Evolutionary conservation across 2,797 vertebrate genomes (phyloP), one percentile per base, ranked within the genome.

Genomic region (Pantherophis vulpinus): DNA sequence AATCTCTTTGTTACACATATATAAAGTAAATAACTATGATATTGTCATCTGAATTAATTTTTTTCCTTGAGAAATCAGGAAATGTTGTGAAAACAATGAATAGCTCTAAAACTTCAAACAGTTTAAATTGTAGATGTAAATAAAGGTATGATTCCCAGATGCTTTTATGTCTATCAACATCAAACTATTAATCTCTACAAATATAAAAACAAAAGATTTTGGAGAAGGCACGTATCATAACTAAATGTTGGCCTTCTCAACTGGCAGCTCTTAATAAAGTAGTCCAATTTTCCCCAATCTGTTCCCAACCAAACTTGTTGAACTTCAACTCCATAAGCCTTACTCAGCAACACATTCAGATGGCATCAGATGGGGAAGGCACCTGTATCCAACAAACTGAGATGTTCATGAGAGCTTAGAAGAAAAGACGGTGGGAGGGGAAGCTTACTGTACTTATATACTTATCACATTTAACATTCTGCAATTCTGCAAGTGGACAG

Each of bases 21-120:
- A 29, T 87, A 37, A 32, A 89, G 10, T 25, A 66, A 58, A 29
- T 59, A 91, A 95, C 94, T 42, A 63, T 25, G 20, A 93, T 90
- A 47, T 32, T 6, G 13, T 70, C 59, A 23, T 25, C 54, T 10
- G 56, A 14, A 83, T 51, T 25, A 1, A 91, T 55, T 2, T 10
- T 29, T 25, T 90, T 47, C 25, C 20, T 29, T 51, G 83, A 86
- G 0, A 92, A 94, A 87, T 90, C 90, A 0, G 1, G 92, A 23
- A 87, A 42, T 60, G 83, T 42, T 42, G 74, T 89, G 18, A 61
- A 92, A 95, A 94, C 4, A 63, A n/a, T 94, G 87, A 91, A 2
- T 2, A 87, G 63, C 13, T 29, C 23, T 87, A 66, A 23, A 27
- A n/a, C 6, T 63, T 87, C 79, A 42, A 90, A 56, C 7, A 89